phyloP scores from a whole-genome alignment of 2,797 vertebrate species.

The Thalassophryne amazonica region DNA sequence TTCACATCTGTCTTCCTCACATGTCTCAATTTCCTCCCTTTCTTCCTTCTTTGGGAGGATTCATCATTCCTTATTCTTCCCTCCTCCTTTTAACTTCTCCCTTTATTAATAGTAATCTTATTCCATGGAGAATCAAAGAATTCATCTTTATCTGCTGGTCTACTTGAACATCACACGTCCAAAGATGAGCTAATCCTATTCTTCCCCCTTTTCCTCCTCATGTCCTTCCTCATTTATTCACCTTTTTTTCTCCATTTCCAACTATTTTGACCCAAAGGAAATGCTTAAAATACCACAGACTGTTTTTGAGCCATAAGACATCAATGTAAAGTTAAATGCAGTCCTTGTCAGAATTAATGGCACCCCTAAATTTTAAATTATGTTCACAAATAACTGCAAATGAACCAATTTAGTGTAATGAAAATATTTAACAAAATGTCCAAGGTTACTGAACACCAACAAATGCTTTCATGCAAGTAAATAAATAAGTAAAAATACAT shows the following conservation, averaged over 20 bases:
- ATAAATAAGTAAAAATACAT: no score
- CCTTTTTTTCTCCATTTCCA: neutral
- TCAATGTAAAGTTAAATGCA: no score
- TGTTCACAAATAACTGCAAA: no score
- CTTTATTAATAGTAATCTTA: constrained; percentile 67
- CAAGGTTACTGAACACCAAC: no score
- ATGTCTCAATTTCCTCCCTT: neutral
- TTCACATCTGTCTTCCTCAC: neutral
- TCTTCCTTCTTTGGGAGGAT: neutral
- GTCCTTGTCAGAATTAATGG: no score
- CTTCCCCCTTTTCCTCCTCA: neutral
- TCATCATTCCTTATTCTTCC: neutral
- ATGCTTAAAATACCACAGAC: no score
- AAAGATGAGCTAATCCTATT: constrained; percentile 81
- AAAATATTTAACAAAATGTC: no score
- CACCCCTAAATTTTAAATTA: no score
- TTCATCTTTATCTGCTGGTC: constrained; percentile 86
- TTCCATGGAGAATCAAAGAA: constrained; percentile 65
- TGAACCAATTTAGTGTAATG: no score
- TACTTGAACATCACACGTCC: constrained; percentile 94
- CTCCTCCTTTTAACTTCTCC: constrained; percentile 14
- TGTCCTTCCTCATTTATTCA: neutral
- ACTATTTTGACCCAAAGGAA: no score
- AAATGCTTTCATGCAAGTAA: no score
- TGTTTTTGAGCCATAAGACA: no score